Base-by-base conservation (phyloP, 2,888 invertebrate genomes). In the Amiota mariae region DNA sequence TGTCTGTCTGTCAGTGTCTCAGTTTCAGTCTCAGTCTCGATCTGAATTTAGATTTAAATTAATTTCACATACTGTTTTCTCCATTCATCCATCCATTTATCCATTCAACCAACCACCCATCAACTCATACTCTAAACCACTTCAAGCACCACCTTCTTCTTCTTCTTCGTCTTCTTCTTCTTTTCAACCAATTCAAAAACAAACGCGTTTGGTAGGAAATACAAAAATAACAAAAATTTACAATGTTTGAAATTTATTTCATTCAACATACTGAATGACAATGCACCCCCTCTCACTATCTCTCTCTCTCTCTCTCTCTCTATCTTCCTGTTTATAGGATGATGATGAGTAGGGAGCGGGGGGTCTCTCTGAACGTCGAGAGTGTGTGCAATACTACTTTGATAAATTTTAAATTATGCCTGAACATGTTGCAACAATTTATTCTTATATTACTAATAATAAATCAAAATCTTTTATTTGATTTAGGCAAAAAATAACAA, bases 401-500 rank as follows among this genome's bases (percentile, higher is more conserved):
- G 64, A 66, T 66, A 66, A 66, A 66, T 66, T 66, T 66, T 15
- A 66, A 66, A 66, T 66, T 66, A 48, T 66, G 64, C 64, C 13
- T 48, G 18, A 66, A 66, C 47, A 66, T 66, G 36, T 46, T 63
- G 63, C 46, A 63, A 63, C 63, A 63, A 63, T 63, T 63, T 63
- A 63, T 36, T 63, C 47, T 46, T 63, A 36, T 63, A 36, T 63
- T 63, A 46, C 63, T 46, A 63, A 63, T 63, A 63, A 63, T 63
- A 63, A 63, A 63, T 63, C 63, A 63, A 63, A 63, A 63, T 63
- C 13, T 46, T 47, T 46, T 63, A 63, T 46, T 63, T 63, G 46
- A 13, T 46, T 61, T 24, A 20, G 13, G 12, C 11, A 12, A 78
- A 61, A 76, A 73, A 73, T 71, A 72, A 64, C 47, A 78, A 77